Conservation (phyloP, 2,797 vertebrate genomes). For the Esox lucius region DNA sequence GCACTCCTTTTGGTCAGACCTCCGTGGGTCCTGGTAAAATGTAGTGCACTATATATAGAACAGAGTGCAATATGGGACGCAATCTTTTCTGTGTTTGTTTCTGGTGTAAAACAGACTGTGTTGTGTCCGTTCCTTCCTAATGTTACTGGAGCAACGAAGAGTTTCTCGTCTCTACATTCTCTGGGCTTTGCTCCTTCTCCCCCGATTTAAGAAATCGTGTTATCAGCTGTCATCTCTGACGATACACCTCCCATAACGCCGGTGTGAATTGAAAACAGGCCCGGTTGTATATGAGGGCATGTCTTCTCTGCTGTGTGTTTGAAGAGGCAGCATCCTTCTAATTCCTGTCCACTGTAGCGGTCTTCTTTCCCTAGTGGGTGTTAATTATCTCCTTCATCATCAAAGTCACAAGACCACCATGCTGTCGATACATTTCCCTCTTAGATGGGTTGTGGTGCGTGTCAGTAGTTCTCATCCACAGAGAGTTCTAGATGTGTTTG, state of each 20-base stretch:
- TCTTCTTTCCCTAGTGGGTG: slow-evolving; percentile 53
- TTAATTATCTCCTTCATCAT: slow-evolving; percentile 51
- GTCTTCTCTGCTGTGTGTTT: slow-evolving; percentile 43
- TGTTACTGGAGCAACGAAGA: background rate
- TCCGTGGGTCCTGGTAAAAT: no score
- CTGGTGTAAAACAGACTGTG: slow-evolving; percentile 1
- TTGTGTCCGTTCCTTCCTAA: background rate
- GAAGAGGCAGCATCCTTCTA: slow-evolving; percentile 58
- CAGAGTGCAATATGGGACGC: no score
- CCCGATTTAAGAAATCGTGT: background rate
- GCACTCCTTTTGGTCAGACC: no score
- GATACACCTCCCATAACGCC: background rate
- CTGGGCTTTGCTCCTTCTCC: background rate
- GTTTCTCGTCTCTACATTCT: background rate
- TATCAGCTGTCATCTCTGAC: background rate
- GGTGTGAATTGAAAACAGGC: background rate
- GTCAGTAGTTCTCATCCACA: background rate
- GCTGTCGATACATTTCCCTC: slow-evolving; percentile 51
- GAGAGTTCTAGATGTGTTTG: no score
- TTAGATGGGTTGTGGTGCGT: slow-evolving; percentile 9
- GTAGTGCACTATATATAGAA: no score
- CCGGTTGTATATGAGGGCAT: background rate
- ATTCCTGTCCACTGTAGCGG: slow-evolving; percentile 42
- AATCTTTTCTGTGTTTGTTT: background rate
- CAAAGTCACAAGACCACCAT: slow-evolving; percentile 52